Evolutionary conservation across 2,797 vertebrate genomes (phyloP).

Genomic region (Eutrigla gurnardus): DNA sequence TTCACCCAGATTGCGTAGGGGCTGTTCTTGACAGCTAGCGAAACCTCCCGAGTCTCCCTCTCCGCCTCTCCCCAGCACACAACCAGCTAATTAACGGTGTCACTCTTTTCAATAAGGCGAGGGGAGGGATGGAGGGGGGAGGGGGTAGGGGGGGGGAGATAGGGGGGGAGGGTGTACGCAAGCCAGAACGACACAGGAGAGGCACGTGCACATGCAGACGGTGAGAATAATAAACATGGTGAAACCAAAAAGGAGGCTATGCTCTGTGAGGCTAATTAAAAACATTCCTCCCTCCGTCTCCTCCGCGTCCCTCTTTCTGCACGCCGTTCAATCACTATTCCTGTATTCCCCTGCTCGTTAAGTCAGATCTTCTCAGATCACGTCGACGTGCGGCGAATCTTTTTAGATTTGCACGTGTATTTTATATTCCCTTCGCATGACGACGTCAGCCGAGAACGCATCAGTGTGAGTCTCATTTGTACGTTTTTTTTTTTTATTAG

Average conservation of each 20-base stretch:
- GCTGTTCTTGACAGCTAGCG: conserved; percentile 90
- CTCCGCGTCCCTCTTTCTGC: conserved; percentile 57
- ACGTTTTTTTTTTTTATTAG: conserved; percentile 2
- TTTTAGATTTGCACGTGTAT: conserved; percentile 43
- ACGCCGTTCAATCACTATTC: conserved; percentile 72
- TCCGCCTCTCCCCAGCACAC: conserved; percentile 83
- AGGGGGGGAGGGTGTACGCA: conserved; percentile 14
- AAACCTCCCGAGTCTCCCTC: conserved; percentile 89
- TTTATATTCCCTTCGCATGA: conserved; percentile 38
- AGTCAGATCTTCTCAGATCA: conserved; percentile 59
- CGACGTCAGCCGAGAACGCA: conserved; percentile 44
- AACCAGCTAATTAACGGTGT: conserved; percentile 87
- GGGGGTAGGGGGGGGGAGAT: neutral
- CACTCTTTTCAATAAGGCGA: conserved; percentile 83
- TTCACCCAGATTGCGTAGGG: conserved; percentile 87
- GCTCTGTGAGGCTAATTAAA: conserved; percentile 84
- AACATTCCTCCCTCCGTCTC: conserved; percentile 60
- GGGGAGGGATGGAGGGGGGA: conserved; percentile 48
- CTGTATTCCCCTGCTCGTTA: conserved; percentile 65
- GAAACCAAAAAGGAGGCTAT: conserved; percentile 79
- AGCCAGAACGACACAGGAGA: conserved; percentile 83
- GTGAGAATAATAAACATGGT: conserved; percentile 83
- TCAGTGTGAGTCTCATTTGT: conserved; percentile 20
- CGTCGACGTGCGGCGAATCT: conserved; percentile 51
- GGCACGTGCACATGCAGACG: conserved; percentile 74